Evolutionary conservation across 2,113 vertebrate species (phyloP).

Genomic region (Ceyx cyanopectus): DNA sequence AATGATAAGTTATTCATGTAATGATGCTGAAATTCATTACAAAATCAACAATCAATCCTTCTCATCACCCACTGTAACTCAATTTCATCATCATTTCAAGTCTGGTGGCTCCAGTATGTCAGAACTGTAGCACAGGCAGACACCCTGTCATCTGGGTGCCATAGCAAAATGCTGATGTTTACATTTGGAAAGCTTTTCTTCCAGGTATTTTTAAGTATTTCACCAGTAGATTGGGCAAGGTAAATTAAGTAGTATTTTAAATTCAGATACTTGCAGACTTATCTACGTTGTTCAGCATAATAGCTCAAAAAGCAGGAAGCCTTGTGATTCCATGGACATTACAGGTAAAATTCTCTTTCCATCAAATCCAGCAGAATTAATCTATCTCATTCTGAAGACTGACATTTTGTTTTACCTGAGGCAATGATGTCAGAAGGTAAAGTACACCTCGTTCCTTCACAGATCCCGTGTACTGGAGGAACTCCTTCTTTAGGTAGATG

Average conservation of each 20-base stretch:
- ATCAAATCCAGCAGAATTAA: background rate
- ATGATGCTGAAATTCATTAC: background rate
- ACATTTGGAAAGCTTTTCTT: background rate
- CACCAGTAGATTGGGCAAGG: background rate
- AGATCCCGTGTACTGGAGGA: slow-evolving; percentile 89
- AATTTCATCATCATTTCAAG: background rate
- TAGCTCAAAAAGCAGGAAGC: background rate
- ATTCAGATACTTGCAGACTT: background rate
- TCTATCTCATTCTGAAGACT: accelerated
- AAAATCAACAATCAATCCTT: background rate
- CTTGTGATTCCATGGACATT: background rate
- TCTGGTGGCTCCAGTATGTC: background rate
- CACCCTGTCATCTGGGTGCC: background rate
- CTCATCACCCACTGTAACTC: background rate
- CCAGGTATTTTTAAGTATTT: background rate
- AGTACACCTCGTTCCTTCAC: slow-evolving; percentile 90
- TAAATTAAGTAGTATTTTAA: background rate
- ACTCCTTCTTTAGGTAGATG: slow-evolving; percentile 92
- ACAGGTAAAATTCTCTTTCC: background rate
- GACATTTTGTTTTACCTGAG: slow-evolving; percentile 76
- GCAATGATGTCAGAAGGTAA: slow-evolving; percentile 84
- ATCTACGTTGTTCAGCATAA: background rate
- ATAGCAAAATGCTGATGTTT: background rate
- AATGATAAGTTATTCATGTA: background rate
- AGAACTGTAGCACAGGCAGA: background rate